Percentiles rank a stretch among this genome's conserved stretches.
phyloP scores from a whole-genome alignment of 2,888 invertebrate species.

The Drosophila mercatorum region DNA sequence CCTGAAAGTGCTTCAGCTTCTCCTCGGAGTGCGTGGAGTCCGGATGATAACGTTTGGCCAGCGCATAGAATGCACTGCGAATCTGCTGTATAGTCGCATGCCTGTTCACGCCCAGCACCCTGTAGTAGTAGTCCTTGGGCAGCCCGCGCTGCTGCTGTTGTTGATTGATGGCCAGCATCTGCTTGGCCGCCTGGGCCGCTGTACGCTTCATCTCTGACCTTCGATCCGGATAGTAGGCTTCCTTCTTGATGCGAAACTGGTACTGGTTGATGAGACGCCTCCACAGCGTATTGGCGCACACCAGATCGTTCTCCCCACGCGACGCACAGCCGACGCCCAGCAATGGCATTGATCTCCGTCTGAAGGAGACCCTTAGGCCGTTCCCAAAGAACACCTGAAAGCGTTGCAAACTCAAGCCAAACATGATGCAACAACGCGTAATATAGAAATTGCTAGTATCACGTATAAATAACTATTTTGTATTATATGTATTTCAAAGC shows the following conservation, averaged over 20 bases:
- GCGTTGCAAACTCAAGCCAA: slow-evolving; percentile 59
- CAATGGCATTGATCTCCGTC: not conserved
- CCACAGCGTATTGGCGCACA: slow-evolving; percentile 10
- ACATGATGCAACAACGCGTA: slow-evolving; percentile 49
- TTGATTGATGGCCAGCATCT: slow-evolving; percentile 17
- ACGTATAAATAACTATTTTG: not conserved
- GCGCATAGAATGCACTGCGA: slow-evolving; percentile 80
- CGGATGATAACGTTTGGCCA: slow-evolving; percentile 83
- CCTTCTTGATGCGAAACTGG: slow-evolving; percentile 73
- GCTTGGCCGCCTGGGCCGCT: not conserved
- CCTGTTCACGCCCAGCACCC: slow-evolving; percentile 76
- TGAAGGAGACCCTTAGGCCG: slow-evolving; percentile 3
- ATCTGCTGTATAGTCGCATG: slow-evolving; percentile 78
- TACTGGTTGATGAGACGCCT: slow-evolving; percentile 55
- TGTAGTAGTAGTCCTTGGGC: slow-evolving; percentile 81
- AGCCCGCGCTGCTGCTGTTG: slow-evolving; percentile 48
- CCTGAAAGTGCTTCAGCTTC: slow-evolving; percentile 87
- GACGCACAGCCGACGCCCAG: not conserved
- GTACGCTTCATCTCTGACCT: slow-evolving; percentile 67
- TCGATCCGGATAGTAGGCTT: slow-evolving; percentile 79
- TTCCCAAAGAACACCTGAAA: slow-evolving; percentile 17
- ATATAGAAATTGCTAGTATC: slow-evolving; percentile 16
- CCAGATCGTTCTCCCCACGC: not conserved
- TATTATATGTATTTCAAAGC: slow-evolving; percentile 20
- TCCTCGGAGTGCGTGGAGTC: slow-evolving; percentile 74